Percentiles rank a stretch among this genome's conserved stretches.
Evolutionary conservation across 2,888 invertebrate species (phyloP).

Genomic region (Drosophila mettleri): DNA sequence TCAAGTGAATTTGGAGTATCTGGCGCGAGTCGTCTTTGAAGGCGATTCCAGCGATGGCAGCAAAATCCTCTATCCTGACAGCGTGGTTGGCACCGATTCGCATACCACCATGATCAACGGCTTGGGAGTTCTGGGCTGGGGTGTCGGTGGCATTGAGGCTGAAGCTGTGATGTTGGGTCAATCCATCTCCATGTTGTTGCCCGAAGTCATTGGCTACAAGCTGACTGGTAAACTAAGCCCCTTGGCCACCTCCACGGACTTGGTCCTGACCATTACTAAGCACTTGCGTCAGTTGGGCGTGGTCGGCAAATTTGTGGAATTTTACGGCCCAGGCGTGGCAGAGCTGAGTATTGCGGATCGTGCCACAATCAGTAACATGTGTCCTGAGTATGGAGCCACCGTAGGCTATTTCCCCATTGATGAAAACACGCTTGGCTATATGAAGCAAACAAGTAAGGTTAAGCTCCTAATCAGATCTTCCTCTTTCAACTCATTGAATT

Average conservation of each 20-base stretch:
- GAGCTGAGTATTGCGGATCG: conserved; percentile 97
- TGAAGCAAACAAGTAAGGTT: conserved; percentile 91
- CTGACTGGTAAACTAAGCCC: conserved; percentile 92
- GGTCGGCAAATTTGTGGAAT: conserved; percentile 99
- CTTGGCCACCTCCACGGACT: conserved; percentile 97
- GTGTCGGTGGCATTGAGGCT: conserved; percentile 98
- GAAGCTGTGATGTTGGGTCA: conserved; percentile 99
- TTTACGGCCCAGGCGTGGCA: conserved; percentile 97
- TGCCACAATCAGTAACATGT: conserved; percentile 99
- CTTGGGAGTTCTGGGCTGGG: conserved; percentile 98
- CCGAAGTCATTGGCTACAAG: conserved; percentile 97
- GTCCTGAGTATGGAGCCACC: conserved; percentile 99
- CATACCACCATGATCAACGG: conserved; percentile 99
- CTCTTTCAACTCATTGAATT: background rate
- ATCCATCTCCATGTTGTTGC: conserved; percentile 97
- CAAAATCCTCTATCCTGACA: conserved; percentile 92
- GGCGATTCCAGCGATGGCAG: conserved; percentile 83
- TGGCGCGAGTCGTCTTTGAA: conserved; percentile 95
- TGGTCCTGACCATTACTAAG: conserved; percentile 98
- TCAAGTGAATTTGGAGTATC: conserved; percentile 98
- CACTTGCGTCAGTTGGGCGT: conserved; percentile 96
- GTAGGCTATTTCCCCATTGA: conserved; percentile 98
- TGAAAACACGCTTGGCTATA: conserved; percentile 91
- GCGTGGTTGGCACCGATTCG: conserved; percentile 98
- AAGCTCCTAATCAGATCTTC: background rate